Evolutionary conservation across 2,888 invertebrate species (phyloP).

Genomic region (Glyphotaelius pellucidus): DNA sequence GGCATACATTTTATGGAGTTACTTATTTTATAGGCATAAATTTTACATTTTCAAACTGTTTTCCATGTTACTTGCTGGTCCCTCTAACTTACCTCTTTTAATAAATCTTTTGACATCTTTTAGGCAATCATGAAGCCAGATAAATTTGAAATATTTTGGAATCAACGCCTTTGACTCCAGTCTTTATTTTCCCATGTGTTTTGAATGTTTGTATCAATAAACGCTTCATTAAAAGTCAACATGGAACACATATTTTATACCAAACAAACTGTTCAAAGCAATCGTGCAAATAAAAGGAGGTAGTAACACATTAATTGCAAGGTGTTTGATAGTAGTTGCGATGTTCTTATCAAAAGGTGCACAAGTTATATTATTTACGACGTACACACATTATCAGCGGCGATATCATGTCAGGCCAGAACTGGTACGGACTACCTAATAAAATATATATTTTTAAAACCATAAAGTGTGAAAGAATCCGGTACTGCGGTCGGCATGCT

Average conservation of each 20-base stretch:
- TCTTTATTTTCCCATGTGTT: background rate
- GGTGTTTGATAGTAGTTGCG: background rate
- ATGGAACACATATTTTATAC: slow-evolving; percentile 10
- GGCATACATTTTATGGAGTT: no score
- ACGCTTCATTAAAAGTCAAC: slow-evolving; percentile 16
- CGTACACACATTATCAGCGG: background rate
- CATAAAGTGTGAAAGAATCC: no score
- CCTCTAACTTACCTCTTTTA: no score
- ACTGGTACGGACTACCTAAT: background rate
- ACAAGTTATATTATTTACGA: slow-evolving; percentile 3
- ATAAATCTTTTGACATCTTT: no score
- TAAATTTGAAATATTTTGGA: background rate
- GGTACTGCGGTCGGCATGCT: no score
- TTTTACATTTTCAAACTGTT: no score
- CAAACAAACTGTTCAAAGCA: slow-evolving; percentile 35
- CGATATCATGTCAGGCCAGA: background rate
- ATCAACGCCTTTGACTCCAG: background rate
- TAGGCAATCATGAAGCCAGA: background rate
- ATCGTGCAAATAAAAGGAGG: slow-evolving; percentile 7
- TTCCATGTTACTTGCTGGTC: no score
- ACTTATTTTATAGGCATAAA: no score
- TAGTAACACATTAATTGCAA: background rate
- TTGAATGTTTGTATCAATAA: background rate
- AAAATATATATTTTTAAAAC: no score
- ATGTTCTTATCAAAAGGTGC: slow-evolving; percentile 39